Evolutionary conservation across 1,140 invertebrate species (phyloP), one percentile per base, ranked within the genome.

Genomic region (Ceratoteleas bidentatus): DNA sequence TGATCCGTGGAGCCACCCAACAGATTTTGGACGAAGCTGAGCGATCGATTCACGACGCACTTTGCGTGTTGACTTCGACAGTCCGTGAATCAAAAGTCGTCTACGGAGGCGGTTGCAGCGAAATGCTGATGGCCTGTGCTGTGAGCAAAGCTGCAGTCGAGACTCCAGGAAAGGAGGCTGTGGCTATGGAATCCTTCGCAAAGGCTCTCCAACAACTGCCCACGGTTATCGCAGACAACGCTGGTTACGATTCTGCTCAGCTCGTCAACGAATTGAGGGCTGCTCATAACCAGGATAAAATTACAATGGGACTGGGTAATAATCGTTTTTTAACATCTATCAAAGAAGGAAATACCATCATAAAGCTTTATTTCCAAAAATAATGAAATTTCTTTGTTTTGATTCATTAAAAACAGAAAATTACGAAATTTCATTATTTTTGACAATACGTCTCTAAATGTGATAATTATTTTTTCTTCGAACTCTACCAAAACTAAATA

Each of bases 11-110:
- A 61, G 98, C 99, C n/a, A 99, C 99, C 3, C 96, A 99, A 88
- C 99, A 99, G 92, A 99, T 99, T 86, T 94, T 99, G 9, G 99
- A 99, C 86, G 99, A 99, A 92, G 99, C 99, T 1, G 98, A 99
- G 84, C 94, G 99, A 49, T 99, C 99, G 0, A 90, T 99, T 5
- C 99, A 99, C 87, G 99, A 99, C 90, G 99, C 99, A 2, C 93
- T 99, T 0, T 99, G 99, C 91, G 99, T 99, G 0, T 92, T 99
- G 15, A 94, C 97, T 0, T 97, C 98, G 52, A 99, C 99, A 15
- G 97, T 99, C 0, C 96, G 96, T 81, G 98, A 99, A 90, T 95
- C 97, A 0, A 94, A 96, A 83, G 96, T 97, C 60, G 95, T 99
- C 6, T 98, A 94, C 88, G 98, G 98, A 32, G 98, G 98, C 90